Evolutionary conservation across 2,113 vertebrate genomes (phyloP), one percentile per base, ranked within the genome.

Genomic region (Neogale vison): DNA sequence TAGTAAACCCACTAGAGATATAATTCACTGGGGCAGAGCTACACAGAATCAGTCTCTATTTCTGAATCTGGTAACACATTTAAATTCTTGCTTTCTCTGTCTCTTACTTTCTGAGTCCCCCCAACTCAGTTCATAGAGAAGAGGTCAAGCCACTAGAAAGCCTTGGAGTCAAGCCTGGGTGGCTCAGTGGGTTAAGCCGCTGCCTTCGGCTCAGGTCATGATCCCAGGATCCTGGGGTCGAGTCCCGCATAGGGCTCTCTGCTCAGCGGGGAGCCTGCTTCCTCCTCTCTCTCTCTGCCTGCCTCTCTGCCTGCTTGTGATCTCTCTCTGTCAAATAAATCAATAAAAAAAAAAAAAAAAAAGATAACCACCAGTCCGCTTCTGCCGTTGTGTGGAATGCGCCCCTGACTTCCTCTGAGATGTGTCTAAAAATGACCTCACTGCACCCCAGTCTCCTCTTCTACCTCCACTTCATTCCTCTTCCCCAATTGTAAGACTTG

Each of bases 51-150:
- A 29, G 79, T 90, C 47, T 96, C 74, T 90, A 84, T 55, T 93
- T 92, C 42, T 92, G 74, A 97, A 92, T 79, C 69, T 90, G 83
- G 13, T 65, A 89, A 80, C 36, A 77, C 12, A 84, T 74, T 93
- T 83, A 92, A 82, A 90, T 74, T 59, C 59, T 81, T 76, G 34
- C n/a, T 77, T 59, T 91, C 71, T 92, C 79, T 34, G 3, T 82
- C 26, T 88, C 47, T 69, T 77, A 82, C 52, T 79, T 74, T 86
- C 59, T 85, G 34, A 85, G 74, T 86, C 8, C 34, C 47, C 36
- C 47, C 42, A 86, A 96, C 59, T 29, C 7, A 57, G 67, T 93
- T 92, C 84, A 23, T 26, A 92, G 80, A 42, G 57, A 80, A 50
- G 29, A 15, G 5, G 55, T 47, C 50, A 63, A 83, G 36, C 42